Conservation (phyloP, 2,888 invertebrate species). For the Augiades crinisus region DNA sequence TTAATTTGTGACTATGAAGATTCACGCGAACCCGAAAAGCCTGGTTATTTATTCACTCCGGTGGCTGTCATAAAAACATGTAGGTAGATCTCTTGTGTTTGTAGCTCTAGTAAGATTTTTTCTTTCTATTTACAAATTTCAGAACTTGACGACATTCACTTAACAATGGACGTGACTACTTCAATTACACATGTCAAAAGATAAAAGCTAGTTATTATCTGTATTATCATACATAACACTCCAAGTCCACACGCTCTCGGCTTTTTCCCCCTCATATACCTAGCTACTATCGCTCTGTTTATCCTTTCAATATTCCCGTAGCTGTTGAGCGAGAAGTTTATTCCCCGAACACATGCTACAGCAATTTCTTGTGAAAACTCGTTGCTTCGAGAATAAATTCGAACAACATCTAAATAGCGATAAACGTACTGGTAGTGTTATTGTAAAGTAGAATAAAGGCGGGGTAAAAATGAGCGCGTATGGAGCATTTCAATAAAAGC, state of each 20-base stretch:
- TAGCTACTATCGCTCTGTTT: slow-evolving; percentile 17
- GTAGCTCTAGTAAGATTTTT: no score
- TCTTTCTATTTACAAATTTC: no score
- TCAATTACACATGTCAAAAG: no score
- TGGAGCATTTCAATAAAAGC: slow-evolving; percentile 66
- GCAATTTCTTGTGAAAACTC: slow-evolving; percentile 26
- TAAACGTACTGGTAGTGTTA: slow-evolving; percentile 45
- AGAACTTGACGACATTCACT: no score
- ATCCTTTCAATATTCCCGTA: slow-evolving; percentile 21
- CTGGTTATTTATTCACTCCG: no score
- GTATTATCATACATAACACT: neutral
- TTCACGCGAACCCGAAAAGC: no score
- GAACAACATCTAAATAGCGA: slow-evolving; percentile 43
- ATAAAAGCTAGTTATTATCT: no score
- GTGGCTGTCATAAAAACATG: no score
- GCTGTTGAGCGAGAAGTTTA: slow-evolving; percentile 16
- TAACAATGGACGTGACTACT: no score
- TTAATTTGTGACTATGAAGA: no score
- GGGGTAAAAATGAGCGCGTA: slow-evolving; percentile 49
- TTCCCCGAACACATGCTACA: slow-evolving; percentile 22
- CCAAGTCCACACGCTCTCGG: neutral
- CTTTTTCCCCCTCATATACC: neutral
- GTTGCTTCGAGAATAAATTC: slow-evolving; percentile 32
- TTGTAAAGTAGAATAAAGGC: slow-evolving; percentile 50
- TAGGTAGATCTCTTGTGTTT: no score